These are phyloP conservation scores for Scelioninae gen. 2 DNA, from an alignment of 2,888 invertebrate genomes.

Conservation along the genomic window DNA sequence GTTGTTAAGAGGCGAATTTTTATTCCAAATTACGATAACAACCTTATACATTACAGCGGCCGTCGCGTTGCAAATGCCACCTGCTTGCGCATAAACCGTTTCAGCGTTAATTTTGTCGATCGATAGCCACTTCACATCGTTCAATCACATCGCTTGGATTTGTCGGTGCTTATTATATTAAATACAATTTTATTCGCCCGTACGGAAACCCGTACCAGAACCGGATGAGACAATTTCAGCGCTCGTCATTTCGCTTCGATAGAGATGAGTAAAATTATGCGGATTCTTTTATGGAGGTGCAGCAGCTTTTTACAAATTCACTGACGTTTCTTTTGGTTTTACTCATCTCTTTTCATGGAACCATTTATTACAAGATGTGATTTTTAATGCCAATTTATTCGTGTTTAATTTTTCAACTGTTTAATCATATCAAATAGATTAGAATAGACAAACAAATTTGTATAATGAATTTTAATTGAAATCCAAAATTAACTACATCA, in stretches of 20 bases:
- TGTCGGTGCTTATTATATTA: constrained; percentile 34
- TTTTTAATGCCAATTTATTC: constrained; percentile 25
- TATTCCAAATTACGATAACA: constrained; percentile 58
- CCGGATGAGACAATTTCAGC: constrained; percentile 2
- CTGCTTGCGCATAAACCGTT: constrained; percentile 21
- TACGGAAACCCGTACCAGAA: constrained; percentile 27
- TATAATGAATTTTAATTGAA: constrained; percentile 1
- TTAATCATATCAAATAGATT: no score
- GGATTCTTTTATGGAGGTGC: neutral
- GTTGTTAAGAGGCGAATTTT: constrained; percentile 57
- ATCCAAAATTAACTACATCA: no score
- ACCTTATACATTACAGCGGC: constrained; percentile 50
- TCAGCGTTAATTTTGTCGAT: constrained; percentile 37
- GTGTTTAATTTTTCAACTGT: no score
- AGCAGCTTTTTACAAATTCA: neutral
- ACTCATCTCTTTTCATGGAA: constrained; percentile 1
- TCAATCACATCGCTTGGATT: constrained; percentile 43
- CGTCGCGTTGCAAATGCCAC: constrained; percentile 55
- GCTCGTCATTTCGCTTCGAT: constrained; percentile 15
- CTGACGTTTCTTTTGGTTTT: no score
- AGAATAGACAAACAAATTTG: no score
- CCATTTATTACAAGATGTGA: constrained; percentile 30
- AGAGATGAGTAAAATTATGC: constrained; percentile 14
- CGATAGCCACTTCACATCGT: constrained; percentile 50
- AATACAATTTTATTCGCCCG: constrained; percentile 28